Percentiles rank a stretch among this genome's conserved stretches.
Conservation (phyloP, 2,113 vertebrate genomes). For the Phaethornis superciliosus region DNA sequence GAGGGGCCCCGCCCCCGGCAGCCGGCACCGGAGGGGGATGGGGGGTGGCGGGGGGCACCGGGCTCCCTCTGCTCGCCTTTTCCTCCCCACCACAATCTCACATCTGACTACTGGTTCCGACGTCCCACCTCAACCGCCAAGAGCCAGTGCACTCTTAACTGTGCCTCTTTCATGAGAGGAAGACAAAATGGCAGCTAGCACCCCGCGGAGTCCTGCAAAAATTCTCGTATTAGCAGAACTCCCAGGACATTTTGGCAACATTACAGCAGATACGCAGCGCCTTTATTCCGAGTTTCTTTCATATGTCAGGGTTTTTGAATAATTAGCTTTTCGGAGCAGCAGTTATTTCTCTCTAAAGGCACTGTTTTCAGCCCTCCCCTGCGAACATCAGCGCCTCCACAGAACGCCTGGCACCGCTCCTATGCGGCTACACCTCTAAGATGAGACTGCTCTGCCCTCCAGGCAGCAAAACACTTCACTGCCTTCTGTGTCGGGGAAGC, state of each 20-base stretch:
- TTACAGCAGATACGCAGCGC: fast-evolving
- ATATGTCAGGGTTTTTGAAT: background rate
- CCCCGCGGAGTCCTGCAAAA: fast-evolving
- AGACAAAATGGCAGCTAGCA: background rate
- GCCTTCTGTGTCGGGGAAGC: fast-evolving
- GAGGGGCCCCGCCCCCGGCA: background rate
- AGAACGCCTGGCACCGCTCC: background rate
- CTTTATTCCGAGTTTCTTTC: background rate
- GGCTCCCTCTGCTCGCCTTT: fast-evolving
- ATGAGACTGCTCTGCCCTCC: background rate
- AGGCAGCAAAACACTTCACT: fast-evolving
- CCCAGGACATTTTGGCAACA: fast-evolving
- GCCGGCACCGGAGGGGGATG: too few relatives aligned
- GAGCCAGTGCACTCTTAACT: fast-evolving
- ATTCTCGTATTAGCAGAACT: background rate
- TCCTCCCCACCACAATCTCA: fast-evolving
- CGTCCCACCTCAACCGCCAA: fast-evolving
- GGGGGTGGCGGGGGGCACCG: fast-evolving
- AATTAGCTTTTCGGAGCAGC: background rate
- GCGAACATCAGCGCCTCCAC: fast-evolving
- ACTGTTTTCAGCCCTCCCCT: fast-evolving
- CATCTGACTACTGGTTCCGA: fast-evolving
- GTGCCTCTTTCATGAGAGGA: fast-evolving
- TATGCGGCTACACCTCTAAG: fast-evolving
- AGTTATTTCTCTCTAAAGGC: background rate